Percentiles rank a stretch among this genome's conserved stretches.
Evolutionary conservation across 1,140 invertebrate species (phyloP).

Genomic region (Pachyrhynchus sulphureomaculatus): DNA sequence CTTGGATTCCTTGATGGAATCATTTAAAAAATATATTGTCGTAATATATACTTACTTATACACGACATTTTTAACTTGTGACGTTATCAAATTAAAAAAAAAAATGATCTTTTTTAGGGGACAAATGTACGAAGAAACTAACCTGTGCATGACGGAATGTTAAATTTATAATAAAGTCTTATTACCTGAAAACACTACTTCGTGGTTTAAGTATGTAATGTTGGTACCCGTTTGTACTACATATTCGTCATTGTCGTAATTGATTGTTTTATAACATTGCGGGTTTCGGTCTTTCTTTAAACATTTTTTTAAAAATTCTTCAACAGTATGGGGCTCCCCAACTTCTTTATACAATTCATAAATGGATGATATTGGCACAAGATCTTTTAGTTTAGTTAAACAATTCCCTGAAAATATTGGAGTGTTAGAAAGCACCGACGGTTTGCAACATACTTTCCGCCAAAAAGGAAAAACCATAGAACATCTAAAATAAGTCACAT

Average conservation of each 20-base stretch:
- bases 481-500: too few species aligned
- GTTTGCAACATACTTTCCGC: neutral
- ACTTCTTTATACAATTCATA: conserved; percentile 54
- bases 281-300: conserved; percentile 30
- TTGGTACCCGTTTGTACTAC: conserved; percentile 17
- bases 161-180: neutral
- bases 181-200: conserved; percentile 19
- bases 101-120: neutral
- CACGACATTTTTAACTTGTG: too few species aligned
- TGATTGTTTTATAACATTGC: conserved; percentile 28
- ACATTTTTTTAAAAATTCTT: conserved; percentile 50
- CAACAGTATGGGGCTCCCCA: conserved; percentile 55
- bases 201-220: conserved; percentile 20
- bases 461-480: too few species aligned
- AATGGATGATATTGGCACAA: conserved; percentile 54
- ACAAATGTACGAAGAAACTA: neutral
- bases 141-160: neutral
- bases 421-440: neutral
- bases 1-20: too few species aligned
- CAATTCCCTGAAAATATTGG: conserved; percentile 46
- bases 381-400: conserved; percentile 48
- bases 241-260: neutral
- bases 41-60: too few species aligned
- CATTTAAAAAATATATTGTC: too few species aligned
- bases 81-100: too few species aligned